Base-by-base conservation (phyloP, 2,113 vertebrate genomes). In the Trematomus loennbergii region DNA sequence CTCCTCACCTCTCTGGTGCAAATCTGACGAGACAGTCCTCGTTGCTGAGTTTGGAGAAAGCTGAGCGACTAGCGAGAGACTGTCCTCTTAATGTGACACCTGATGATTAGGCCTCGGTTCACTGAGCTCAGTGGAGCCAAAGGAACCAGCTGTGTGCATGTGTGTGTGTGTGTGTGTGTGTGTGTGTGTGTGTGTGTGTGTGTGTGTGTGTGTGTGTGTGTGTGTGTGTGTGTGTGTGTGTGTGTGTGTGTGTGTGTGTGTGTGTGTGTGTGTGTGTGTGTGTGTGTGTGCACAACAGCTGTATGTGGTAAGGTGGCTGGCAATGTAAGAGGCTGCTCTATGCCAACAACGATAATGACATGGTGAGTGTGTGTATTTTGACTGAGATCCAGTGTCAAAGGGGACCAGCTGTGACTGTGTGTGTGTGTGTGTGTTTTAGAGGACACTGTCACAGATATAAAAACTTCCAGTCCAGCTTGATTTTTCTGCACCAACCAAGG, bases 281-380 rank as follows among this genome's bases (percentile, higher is more conserved):
- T 81, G 75, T 80, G 70, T 22, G 3, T 40, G 53, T 12, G 53
- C 11, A 40, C 20, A 75, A 69, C 82, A 87, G 83, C 86, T 85
- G 86, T 82, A 84, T 86, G 85, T 71, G 87, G 89, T 87, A 81
- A 62, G 66, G 73, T 70, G 63, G 55, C 88, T 89, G 88, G 85
- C 85, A 86, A 74, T 33, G 50, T 66, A 60, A 67, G 57, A 78
- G 33, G 68, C 58, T 78, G 66, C 73, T 86, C 45, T n/a, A 72
- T 72, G 91, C 85, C 91, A 91, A 83, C 57, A 82, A 78, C 60
- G 70, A 89, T 90, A 91, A 91, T 91, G 89, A 91, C 89, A 90
- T 53, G 58, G 83, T 84, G 83, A 46, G 75, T 78, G 88, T 84
- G 76, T 82, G 72, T 84, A 58, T 86, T 48, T 84, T 53, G 86